Conservation (phyloP, 2,113 vertebrate genomes). For the Istiophorus platypterus region DNA sequence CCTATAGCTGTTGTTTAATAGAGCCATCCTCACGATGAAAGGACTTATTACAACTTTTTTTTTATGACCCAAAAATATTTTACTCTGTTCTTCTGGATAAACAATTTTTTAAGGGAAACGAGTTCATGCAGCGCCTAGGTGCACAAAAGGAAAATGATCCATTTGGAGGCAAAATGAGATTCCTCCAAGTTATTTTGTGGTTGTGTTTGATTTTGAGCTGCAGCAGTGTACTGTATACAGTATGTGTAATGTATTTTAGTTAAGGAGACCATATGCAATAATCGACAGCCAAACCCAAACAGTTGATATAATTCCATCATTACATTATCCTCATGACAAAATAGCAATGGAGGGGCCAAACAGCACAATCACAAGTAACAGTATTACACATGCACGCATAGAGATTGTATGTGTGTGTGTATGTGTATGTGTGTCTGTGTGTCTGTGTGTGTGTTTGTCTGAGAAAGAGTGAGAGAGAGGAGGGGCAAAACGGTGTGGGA, state of each 20-base stretch:
- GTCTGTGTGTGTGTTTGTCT: not conserved
- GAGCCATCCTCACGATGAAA: conserved; percentile 35
- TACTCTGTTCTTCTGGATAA: conserved; percentile 34
- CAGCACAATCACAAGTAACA: conserved; percentile 8
- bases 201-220: conserved; percentile 59
- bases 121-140: conserved; percentile 46
- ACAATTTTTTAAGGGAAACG: conserved; percentile 39
- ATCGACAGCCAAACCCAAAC: conserved; percentile 31
- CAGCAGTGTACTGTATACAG: not conserved
- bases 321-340: conserved; percentile 44
- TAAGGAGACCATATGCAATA: conserved; percentile 48
- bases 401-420: not conserved
- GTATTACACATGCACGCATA: not conserved
- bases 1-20: conserved; percentile 17
- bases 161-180: conserved; percentile 49
- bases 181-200: conserved; percentile 51
- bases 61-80: conserved; percentile 16
- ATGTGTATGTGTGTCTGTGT: not conserved
- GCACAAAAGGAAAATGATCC: conserved; percentile 51
- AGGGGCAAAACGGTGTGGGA: not conserved
- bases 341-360: conserved; percentile 7
- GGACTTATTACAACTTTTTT: conserved; percentile 41
- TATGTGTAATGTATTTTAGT: conserved; percentile 21
- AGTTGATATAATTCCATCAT: conserved; percentile 42
- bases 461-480: conserved; percentile 12